A percentile compares a stretch with the other conserved stretches of the same genome.
These are phyloP conservation scores for Holacanthella duospinosa DNA, from an alignment of 2,888 invertebrate genomes.

Conservation along the genomic window DNA sequence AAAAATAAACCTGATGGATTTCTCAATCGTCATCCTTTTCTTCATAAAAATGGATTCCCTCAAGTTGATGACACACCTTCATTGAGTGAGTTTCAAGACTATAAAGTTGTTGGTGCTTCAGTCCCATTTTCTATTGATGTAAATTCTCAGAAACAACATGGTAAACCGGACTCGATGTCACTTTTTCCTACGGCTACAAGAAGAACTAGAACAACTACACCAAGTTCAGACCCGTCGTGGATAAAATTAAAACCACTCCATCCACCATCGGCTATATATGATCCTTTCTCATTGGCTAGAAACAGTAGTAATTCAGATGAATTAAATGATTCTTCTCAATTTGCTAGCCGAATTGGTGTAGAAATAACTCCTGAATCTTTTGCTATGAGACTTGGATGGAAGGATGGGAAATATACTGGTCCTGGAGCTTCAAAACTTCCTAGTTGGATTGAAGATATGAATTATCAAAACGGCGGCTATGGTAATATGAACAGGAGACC, in stretches of 20 bases:
- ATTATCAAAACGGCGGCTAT: conserved; percentile 3
- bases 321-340: conserved; percentile 14
- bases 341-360: conserved; percentile 28
- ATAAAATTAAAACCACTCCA: conserved; percentile 30
- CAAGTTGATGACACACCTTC: neutral
- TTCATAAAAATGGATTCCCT: neutral
- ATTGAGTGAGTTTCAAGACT: neutral
- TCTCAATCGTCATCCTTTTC: too few species aligned
- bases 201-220: neutral
- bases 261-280: neutral
- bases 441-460: conserved; percentile 30
- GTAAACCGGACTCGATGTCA: neutral
- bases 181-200: neutral
- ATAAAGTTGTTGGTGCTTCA: neutral
- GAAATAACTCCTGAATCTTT: conserved; percentile 35
- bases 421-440: conserved; percentile 16
- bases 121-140: neutral
- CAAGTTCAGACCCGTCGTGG: conserved; percentile 24
- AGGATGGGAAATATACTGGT: conserved; percentile 8
- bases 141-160: neutral
- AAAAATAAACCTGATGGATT: neutral
- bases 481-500: conserved; percentile 13
- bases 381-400: conserved; percentile 34
- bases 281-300: conserved; percentile 11
- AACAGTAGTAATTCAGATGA: conserved; percentile 12